phyloP scores from a whole-genome alignment of 1,140 invertebrate species.

The Piezodorus guildinii region DNA sequence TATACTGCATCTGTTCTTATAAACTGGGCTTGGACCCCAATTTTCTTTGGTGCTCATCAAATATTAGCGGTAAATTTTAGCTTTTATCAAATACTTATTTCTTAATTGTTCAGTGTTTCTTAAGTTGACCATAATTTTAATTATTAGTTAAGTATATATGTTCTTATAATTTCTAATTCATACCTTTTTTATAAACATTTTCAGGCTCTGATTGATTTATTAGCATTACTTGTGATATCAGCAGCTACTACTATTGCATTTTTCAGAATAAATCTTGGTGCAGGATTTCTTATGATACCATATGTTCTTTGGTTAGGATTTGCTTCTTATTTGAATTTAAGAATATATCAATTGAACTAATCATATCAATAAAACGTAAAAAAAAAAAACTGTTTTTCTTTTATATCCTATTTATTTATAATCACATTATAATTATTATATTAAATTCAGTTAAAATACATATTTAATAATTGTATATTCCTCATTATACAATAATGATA shows the following conservation, averaged over 20 bases:
- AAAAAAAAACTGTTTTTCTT: background rate
- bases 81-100: slow-evolving; percentile 5
- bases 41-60: slow-evolving; percentile 67
- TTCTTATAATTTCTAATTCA: too few relatives aligned
- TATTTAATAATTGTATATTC: too few relatives aligned
- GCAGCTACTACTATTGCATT: slow-evolving; percentile 51
- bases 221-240: slow-evolving; percentile 37
- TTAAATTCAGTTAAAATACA: too few relatives aligned
- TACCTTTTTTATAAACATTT: background rate
- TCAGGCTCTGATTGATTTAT: too few relatives aligned
- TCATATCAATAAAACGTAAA: background rate
- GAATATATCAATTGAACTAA: background rate
- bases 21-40: slow-evolving; percentile 78
- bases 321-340: slow-evolving; percentile 46
- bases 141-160: too few relatives aligned
- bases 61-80: slow-evolving; percentile 53
- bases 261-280: slow-evolving; percentile 50
- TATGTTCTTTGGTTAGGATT: slow-evolving; percentile 68
- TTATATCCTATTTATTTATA: too few relatives aligned
- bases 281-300: slow-evolving; percentile 59
- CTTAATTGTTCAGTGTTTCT: too few relatives aligned
- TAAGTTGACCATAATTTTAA: too few relatives aligned
- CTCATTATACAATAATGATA: too few relatives aligned
- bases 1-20: slow-evolving; percentile 65
- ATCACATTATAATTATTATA: too few relatives aligned